These are phyloP conservation scores for Mellivora capensis DNA, from an alignment of 2,113 vertebrate genomes.

Conservation along the genomic window DNA sequence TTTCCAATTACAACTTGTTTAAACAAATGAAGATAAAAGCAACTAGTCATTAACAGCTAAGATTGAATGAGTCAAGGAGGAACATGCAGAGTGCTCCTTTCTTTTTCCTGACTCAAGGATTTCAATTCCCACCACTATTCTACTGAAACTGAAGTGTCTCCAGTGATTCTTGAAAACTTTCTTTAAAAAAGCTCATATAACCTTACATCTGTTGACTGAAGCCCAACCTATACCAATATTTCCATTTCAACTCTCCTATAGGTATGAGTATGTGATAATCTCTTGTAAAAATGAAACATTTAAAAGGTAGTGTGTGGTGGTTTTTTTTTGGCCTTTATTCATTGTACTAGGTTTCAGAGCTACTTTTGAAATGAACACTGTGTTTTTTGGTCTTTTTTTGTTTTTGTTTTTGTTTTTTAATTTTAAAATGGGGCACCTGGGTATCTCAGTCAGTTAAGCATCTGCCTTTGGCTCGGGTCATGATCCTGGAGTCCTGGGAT, in stretches of 20 bases:
- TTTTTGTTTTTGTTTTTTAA: too few species aligned
- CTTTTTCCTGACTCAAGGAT: not conserved
- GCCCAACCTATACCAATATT: not conserved
- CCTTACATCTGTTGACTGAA: not conserved
- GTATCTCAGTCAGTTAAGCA: not conserved
- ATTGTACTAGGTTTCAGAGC: not conserved
- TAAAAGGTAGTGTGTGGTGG: not conserved
- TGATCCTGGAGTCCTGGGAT: not conserved
- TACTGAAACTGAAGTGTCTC: not conserved
- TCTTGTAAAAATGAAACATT: not conserved
- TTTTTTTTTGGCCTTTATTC: not conserved
- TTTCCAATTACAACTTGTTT: not conserved
- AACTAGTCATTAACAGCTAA: not conserved
- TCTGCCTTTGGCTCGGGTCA: not conserved
- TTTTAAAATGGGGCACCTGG: not conserved
- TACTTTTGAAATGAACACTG: not conserved
- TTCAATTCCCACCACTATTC: fast-evolving
- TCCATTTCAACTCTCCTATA: not conserved
- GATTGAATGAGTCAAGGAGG: not conserved
- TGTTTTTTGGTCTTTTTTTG: not conserved
- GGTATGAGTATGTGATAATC: not conserved
- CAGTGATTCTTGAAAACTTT: not conserved
- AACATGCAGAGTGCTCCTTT: fast-evolving
- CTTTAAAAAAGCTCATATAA: not conserved
- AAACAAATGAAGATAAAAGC: not conserved